phyloP scores from a whole-genome alignment of 2,113 vertebrate genomes.

The Struthio camelus region DNA sequence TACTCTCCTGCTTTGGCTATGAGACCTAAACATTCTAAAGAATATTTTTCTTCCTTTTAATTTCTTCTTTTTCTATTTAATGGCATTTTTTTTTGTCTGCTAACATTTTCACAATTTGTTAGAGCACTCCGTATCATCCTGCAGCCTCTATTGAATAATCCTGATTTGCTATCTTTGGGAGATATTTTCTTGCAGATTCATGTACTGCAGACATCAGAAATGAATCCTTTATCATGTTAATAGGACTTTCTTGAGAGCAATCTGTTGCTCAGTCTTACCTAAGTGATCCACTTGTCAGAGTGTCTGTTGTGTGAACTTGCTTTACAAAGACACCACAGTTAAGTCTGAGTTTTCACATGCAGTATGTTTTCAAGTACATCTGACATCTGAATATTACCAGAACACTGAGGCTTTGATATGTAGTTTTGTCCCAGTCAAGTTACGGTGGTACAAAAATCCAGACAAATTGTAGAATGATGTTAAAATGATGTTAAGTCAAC shows the following conservation, averaged over 20 bases:
- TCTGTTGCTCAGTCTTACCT: not conserved
- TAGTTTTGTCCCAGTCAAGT: not conserved
- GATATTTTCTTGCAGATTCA: not conserved
- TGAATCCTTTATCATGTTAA: not conserved
- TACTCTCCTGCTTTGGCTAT: not conserved
- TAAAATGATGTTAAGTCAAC: not conserved
- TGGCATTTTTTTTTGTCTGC: not conserved
- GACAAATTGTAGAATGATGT: not conserved
- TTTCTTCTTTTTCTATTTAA: not conserved
- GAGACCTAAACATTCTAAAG: not conserved
- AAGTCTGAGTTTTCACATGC: not conserved
- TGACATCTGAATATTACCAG: not conserved
- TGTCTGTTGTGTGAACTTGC: not conserved
- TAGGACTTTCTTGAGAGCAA: not conserved
- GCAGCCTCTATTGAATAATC: not conserved
- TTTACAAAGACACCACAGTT: not conserved
- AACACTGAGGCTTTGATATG: not conserved
- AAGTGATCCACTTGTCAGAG: not conserved
- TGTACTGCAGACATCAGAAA: not conserved
- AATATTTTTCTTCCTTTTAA: not conserved
- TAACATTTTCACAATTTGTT: not conserved
- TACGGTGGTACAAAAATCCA: not conserved
- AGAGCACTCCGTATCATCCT: not conserved
- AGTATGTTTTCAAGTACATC: not conserved
- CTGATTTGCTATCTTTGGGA: not conserved